Percentiles rank a stretch among this genome's conserved stretches.
phyloP scores from a whole-genome alignment of 2,888 invertebrate species.

The Eurytoma californica region DNA sequence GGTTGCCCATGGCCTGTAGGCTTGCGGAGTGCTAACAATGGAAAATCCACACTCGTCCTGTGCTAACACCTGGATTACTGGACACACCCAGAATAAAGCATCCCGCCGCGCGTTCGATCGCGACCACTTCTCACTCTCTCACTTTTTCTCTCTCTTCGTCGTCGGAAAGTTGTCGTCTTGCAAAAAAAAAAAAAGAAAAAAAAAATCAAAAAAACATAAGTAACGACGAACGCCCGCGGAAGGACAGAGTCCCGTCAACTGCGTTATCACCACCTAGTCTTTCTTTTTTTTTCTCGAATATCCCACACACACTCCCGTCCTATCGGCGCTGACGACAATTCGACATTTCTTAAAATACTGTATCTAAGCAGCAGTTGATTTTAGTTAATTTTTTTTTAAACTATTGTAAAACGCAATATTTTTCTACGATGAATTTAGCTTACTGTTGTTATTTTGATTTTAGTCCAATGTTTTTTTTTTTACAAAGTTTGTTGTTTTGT shows the following conservation, averaged over 20 bases:
- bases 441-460: too few species aligned
- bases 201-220: constrained; percentile 7
- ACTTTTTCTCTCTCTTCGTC: constrained; percentile 54
- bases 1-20: constrained; percentile 81
- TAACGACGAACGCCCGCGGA: background rate
- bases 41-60: constrained; percentile 73
- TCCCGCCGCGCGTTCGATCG: constrained; percentile 56
- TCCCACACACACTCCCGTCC: background rate
- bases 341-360: background rate
- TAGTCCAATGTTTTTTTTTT: too few species aligned
- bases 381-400: background rate
- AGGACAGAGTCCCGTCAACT: constrained; percentile 31
- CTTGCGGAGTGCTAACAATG: constrained; percentile 84
- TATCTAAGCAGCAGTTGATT: too few species aligned
- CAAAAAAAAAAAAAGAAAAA: constrained; percentile 11
- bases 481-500: too few species aligned
- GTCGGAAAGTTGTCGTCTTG: constrained; percentile 14
- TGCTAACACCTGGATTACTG: constrained; percentile 75
- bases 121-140: constrained; percentile 53
- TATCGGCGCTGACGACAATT: constrained; percentile 32
- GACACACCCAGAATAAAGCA: constrained; percentile 64
- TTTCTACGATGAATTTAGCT: too few species aligned
- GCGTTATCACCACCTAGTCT: constrained; percentile 42
- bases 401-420: too few species aligned
- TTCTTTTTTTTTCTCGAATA: constrained; percentile 35